Base-by-base conservation (phyloP, 35 echinoderm and acorn worm species). In the Acanthaster planci region DNA sequence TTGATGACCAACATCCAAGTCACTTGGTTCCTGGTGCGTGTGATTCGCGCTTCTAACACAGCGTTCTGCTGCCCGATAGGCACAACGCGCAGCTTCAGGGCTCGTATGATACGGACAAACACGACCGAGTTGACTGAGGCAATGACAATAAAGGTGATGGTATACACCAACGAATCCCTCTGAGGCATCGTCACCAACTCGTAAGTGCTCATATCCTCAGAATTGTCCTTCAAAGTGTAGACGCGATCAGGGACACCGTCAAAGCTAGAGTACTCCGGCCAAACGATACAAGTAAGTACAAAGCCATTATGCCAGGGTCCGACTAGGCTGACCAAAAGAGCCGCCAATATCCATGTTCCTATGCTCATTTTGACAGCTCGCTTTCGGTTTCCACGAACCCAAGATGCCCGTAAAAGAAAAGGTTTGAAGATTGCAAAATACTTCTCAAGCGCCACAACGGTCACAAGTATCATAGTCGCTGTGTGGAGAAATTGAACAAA, bases 1-100 rank as follows among this genome's bases (percentile, higher is more conserved):
- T 72, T 72, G 64, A 72, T 8, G 26, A 72, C 64, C 64, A 72
- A 26, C 64, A 72, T 72, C 64, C 64, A 72, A 10, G 64, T 26
- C 0, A 72, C 64, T 26, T 72, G 64, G 64, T 72, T 72, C 2
- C 64, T 19, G 1, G 64, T 72, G 21, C 64, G 64, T 8, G 34
- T 0, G 64, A 72, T 72, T 0, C 64, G 64, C 26, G 64, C 29
- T 34, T 72, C 64, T 12, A 72, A 26, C 64, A 72, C 15, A 7
- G 64, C 64, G 64, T 72, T 72, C 64, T 72, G 26, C 23, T 19
- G 64, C 14, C 64, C 26, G 64, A 72, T 31, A 10, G 64, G 64
- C 23, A 72, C 23, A 1, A 72, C 64, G 64, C 64, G 64, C 64
- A 72, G 1, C 10, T 72, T 72, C 29, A 72, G 64, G 0, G 64